A percentile compares a stretch with the other conserved stretches of the same genome.
phyloP scores from a whole-genome alignment of 2,888 invertebrate genomes.

The Julus scanicus region DNA sequence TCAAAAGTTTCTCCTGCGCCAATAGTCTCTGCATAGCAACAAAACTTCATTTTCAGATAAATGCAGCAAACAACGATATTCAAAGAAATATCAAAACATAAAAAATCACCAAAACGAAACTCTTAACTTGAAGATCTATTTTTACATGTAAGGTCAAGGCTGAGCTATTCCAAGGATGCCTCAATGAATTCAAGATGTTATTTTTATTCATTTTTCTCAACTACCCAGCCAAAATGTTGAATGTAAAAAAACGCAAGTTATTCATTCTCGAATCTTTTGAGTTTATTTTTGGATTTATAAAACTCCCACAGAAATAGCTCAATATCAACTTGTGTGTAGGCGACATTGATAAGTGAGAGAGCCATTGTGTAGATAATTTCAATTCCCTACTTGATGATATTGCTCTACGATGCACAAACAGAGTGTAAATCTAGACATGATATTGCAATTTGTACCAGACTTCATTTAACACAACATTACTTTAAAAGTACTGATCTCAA shows the following conservation, averaged over 20 bases:
- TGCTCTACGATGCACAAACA: too few relatives aligned
- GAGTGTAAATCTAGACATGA: too few relatives aligned
- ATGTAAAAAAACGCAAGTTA: background rate
- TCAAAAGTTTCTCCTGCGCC: background rate
- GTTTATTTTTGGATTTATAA: background rate
- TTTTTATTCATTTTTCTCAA: background rate
- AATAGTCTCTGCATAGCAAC: background rate
- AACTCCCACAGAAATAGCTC: background rate
- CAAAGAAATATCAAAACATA: background rate
- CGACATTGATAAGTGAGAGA: background rate
- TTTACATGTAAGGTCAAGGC: background rate
- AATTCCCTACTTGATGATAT: too few relatives aligned
- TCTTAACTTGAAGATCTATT: background rate
- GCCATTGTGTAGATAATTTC: background rate
- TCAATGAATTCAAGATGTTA: background rate
- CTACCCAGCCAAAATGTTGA: background rate
- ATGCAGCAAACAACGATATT: background rate
- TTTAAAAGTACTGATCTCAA: too few relatives aligned
- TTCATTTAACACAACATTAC: too few relatives aligned
- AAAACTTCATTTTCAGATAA: background rate
- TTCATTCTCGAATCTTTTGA: background rate
- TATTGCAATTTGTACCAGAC: too few relatives aligned
- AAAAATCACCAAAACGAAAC: background rate
- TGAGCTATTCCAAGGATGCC: background rate
- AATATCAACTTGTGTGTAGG: background rate